phyloP scores from a whole-genome alignment of 2,888 invertebrate species.

The Agonopterix subpropinquella region DNA sequence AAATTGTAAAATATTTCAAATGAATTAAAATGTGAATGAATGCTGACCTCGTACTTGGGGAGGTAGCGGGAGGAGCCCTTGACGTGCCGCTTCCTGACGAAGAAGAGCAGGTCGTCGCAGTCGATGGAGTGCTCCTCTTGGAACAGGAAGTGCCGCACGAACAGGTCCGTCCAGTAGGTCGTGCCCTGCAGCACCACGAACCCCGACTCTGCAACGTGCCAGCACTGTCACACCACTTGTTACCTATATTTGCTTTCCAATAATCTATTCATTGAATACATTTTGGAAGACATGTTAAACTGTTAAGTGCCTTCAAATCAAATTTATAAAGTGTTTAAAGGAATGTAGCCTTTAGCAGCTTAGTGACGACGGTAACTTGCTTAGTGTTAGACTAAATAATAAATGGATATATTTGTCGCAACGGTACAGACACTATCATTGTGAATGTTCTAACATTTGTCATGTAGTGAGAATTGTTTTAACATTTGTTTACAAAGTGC shows the following conservation, averaged over 20 bases:
- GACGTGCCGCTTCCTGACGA: slow-evolving; percentile 94
- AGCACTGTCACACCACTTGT: slow-evolving; percentile 4
- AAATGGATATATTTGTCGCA: too few species aligned
- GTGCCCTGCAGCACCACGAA: slow-evolving; percentile 95
- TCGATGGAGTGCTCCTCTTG: slow-evolving; percentile 92
- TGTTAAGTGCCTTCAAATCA: slow-evolving; percentile 1
- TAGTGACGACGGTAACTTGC: too few species aligned
- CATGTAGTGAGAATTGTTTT: neutral
- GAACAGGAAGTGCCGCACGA: slow-evolving; percentile 94
- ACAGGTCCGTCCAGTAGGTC: slow-evolving; percentile 96
- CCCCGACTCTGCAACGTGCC: slow-evolving; percentile 81
- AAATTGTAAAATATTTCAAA: neutral
- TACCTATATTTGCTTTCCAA: slow-evolving; percentile 1
- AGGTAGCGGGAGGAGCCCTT: slow-evolving; percentile 90
- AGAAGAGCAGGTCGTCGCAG: slow-evolving; percentile 96
- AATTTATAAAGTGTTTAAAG: too few species aligned
- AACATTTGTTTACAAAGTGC: slow-evolving; percentile 1
- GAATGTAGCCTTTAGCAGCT: too few species aligned
- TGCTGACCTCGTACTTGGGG: slow-evolving; percentile 89
- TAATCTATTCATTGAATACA: slow-evolving; percentile 3
- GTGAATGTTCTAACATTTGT: too few species aligned
- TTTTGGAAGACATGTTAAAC: slow-evolving; percentile 4
- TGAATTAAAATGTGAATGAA: neutral
- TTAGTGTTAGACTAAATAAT: too few species aligned
- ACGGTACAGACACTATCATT: too few species aligned